Evolutionary conservation across 2,113 vertebrate species (phyloP), one percentile per base, ranked within the genome.

Genomic region (Bungarus multicinctus): DNA sequence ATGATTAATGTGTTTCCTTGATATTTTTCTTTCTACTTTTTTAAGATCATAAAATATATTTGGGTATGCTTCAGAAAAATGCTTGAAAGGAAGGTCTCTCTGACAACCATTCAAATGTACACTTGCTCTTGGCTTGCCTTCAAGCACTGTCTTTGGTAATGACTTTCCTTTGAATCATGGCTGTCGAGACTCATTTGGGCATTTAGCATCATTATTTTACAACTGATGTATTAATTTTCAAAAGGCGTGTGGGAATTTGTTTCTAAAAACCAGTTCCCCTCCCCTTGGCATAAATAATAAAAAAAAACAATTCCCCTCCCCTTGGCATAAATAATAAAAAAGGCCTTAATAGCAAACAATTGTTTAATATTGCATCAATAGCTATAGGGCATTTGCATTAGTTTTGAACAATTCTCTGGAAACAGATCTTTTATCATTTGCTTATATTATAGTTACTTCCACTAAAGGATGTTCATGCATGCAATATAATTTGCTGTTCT

Each of bases 351-450:
- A 93, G 89, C 55, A 87, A 93, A 90, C 86, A 85, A 86, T 93
- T 93, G 64, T 87, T 93, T 87, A 90, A 93, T 93, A 93, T 87
- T 90, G 55, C 92, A 93, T 93, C 92, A 85, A 53, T 87, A 89
- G 14, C 55, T 87, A 43, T 87, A 25, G 47, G 92, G 88, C 81
- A 93, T 93, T 93, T 90, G 92, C 90, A 90, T 90, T 64, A 87
- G 45, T 53, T 90, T 60, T 81, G 22, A 85, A 64, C 89, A 86
- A 64, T 57, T 64, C 88, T 58, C 64, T 89, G 69, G 69, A 90
- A 93, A 85, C 69, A 52, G 85, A 57, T 89, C 23, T 47, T 74
- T 85, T 85, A 92, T 58, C 81, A 45, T 92, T 92, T 89, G 4
- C 92, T 92, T n/a, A 47, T 22, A 89, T 92, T 92, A 85, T 45